Base-by-base conservation (phyloP, 2,113 vertebrate species). In the Triplophysa dalaica region DNA sequence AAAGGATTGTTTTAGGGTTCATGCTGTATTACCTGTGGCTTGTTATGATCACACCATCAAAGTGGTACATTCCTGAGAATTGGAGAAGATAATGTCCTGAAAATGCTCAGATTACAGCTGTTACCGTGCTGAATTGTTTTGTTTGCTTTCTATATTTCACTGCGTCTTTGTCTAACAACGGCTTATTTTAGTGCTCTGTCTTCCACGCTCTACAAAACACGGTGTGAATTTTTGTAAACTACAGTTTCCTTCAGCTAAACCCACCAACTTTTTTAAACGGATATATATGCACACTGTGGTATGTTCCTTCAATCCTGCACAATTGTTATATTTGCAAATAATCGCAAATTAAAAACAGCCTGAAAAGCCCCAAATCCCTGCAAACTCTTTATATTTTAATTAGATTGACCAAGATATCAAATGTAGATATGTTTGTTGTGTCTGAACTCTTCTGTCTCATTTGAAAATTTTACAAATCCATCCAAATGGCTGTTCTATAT, bases 31-130 rank as follows among this genome's bases (percentile, higher is more conserved):
- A 64, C 74, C 62, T 52, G 43, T 10, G 7, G 45, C 61, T 65
- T 66, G 60, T 64, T 75, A 54, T 19, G 50, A 65, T 54, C 62
- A 77, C 62, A 77, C 65, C 17, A 22, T 70, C 26, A 50, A 48
- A 68, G 41, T 11, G 11, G 12, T 58, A 41, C 41, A 77, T 21
- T 64, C 75, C 45, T 33, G 24, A 22, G 62, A 22, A 52, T 22
- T 45, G 21, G 14, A 45, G 12, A 22, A 16, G 24, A 24, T 63
- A 63, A 65, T 77, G 61, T 77, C 24, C 17, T 21, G 21, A 2
- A 65, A 50, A 29, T 21, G 10, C 58, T 45, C 56, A 50, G 73
- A n/a, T 75, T 75, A 48, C 73, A 62, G 60, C 41, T 13, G 33
- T 48, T 48, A 11, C 72, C 8, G 70, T n/a, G 17, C 17, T 41